Evolutionary conservation across 1,140 invertebrate genomes (phyloP).

Genomic region (Brachionus plicatilis): DNA sequence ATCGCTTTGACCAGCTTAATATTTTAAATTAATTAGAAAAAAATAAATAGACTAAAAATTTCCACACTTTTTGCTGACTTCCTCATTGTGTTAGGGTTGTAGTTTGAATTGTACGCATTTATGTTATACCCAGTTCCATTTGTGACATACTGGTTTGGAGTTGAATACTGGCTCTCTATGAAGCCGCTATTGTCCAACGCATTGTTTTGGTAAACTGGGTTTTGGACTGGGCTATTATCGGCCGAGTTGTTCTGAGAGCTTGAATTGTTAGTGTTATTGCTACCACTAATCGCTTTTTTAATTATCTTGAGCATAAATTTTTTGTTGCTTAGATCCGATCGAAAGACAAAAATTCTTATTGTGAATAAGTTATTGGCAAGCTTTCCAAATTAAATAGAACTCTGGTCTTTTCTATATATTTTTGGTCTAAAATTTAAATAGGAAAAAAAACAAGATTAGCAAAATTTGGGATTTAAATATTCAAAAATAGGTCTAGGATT

Average conservation of each 20-base stretch:
- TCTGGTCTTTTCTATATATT: background rate
- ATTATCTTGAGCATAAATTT: constrained; percentile 29
- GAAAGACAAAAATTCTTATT: background rate
- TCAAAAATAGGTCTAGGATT: background rate
- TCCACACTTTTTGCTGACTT: background rate
- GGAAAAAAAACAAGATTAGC: background rate
- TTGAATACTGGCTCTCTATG: background rate
- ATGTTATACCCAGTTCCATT: background rate
- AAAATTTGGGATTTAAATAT: background rate
- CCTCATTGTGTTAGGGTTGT: background rate
- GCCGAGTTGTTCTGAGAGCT: background rate
- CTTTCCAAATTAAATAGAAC: background rate
- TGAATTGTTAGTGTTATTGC: background rate
- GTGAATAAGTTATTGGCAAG: background rate
- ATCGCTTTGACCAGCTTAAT: background rate
- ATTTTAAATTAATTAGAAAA: background rate
- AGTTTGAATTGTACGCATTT: background rate
- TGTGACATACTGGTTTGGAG: background rate
- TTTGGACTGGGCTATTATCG: background rate
- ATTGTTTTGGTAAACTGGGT: background rate
- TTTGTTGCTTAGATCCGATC: background rate
- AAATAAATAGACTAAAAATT: background rate
- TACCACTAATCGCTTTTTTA: constrained; percentile 18
- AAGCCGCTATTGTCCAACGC: background rate
- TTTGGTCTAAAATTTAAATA: background rate